These are phyloP conservation scores for Epinephelus coioides DNA, from an alignment of 2,797 vertebrate genomes.

Conservation along the genomic window DNA sequence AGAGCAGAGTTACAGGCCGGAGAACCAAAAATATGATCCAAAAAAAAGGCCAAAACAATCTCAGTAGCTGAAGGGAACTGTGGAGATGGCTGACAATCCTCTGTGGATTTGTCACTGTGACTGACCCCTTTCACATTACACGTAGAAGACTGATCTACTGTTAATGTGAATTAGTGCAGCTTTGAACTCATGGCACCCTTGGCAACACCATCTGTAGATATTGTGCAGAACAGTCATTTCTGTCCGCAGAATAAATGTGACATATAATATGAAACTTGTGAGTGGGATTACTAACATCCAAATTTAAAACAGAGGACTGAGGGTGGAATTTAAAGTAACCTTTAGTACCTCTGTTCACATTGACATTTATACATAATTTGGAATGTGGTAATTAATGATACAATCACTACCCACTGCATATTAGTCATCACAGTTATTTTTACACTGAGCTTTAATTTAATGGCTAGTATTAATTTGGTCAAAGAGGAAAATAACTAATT, in stretches of 20 bases:
- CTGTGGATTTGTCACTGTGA: background rate
- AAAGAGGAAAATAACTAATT: conserved; percentile 14
- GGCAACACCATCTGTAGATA: background rate
- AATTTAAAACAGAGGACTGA: background rate
- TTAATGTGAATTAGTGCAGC: background rate
- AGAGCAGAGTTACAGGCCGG: background rate
- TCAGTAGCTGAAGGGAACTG: background rate
- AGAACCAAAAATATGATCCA: background rate
- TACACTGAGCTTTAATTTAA: conserved; percentile 7
- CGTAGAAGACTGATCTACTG: background rate
- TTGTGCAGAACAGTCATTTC: background rate
- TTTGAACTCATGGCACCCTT: background rate
- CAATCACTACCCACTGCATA: background rate
- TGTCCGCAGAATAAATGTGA: background rate
- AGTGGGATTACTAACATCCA: background rate
- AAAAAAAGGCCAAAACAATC: background rate
- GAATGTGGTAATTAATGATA: conserved; percentile 9
- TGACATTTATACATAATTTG: conserved; percentile 21
- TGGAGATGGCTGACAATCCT: background rate
- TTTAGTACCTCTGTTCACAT: conserved; percentile 19
- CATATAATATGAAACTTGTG: background rate
- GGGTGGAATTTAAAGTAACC: conserved; percentile 16
- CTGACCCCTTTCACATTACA: background rate
- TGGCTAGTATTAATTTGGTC: conserved; percentile 22
- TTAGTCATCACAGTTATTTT: conserved; percentile 23